Evolutionary conservation across 2,113 vertebrate genomes (phyloP).

Genomic region (Myotis yumanensis): DNA sequence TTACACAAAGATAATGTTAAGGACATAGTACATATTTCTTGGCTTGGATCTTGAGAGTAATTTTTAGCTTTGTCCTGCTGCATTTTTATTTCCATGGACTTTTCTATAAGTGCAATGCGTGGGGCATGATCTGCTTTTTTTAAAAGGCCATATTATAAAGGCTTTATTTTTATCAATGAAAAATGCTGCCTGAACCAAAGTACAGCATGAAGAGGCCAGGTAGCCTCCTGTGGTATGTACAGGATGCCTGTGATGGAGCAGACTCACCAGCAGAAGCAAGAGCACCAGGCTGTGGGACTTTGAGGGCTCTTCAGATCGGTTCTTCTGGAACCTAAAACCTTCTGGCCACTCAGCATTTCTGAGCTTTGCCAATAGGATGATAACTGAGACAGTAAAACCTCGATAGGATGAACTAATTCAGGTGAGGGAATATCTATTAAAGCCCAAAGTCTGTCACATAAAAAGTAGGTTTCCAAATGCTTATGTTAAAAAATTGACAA

Average conservation of each 20-base stretch:
- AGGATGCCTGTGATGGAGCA: not conserved
- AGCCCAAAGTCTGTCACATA: not conserved
- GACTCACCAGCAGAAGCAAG: not conserved
- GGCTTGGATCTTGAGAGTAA: constrained; percentile 16
- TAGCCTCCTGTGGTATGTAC: not conserved
- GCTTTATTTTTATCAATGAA: constrained; percentile 50
- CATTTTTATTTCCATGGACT: constrained; percentile 25
- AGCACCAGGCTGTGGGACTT: not conserved
- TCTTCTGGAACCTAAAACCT: not conserved
- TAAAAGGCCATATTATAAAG: not conserved
- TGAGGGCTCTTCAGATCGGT: not conserved
- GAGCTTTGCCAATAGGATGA: not conserved
- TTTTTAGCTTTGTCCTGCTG: not conserved
- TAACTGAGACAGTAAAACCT: not conserved
- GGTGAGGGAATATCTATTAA: not conserved
- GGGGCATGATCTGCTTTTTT: not conserved
- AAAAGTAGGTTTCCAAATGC: not conserved
- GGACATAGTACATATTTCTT: not conserved
- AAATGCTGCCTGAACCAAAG: not conserved
- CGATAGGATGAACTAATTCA: not conserved
- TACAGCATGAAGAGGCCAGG: not conserved
- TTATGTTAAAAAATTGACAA: not conserved
- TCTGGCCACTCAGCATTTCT: not conserved
- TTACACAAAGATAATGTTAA: not conserved
- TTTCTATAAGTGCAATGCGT: not conserved